Evolutionary conservation across 2,888 invertebrate genomes (phyloP).

Genomic region (Toxonevra muliebris): DNA sequence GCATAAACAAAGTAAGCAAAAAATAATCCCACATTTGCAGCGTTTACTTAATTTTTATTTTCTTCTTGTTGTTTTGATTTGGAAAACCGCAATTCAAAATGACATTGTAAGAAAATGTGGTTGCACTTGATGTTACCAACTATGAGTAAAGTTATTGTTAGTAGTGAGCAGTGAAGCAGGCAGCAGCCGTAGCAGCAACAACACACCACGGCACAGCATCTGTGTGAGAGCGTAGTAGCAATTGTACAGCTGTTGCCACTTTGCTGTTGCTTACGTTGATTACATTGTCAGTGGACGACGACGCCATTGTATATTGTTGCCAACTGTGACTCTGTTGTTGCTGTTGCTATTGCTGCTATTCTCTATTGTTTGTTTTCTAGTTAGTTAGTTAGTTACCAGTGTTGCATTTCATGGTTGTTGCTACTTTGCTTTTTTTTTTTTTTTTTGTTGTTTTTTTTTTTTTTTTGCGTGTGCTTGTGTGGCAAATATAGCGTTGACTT

Average conservation of each 20-base stretch:
- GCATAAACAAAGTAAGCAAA: neutral
- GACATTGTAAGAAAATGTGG: constrained; percentile 61
- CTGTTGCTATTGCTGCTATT: neutral
- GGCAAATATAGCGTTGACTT: constrained; percentile 17
- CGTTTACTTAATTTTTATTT: neutral
- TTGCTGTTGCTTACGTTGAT: constrained; percentile 1
- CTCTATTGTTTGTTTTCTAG: neutral
- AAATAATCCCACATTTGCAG: neutral
- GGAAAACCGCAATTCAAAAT: constrained; percentile 41
- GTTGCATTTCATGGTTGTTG: constrained; percentile 30
- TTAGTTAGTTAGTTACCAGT: constrained; percentile 1
- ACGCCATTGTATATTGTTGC: neutral
- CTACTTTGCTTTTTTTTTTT: neutral
- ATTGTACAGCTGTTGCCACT: neutral
- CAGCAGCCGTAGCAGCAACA: neutral
- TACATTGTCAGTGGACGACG: constrained; percentile 6
- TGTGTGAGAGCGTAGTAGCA: too few species aligned
- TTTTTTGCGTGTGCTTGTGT: too few species aligned
- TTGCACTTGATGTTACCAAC: constrained; percentile 57
- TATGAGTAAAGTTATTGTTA: constrained; percentile 1
- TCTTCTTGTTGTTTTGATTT: constrained; percentile 8
- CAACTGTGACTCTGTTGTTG: neutral
- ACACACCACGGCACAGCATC: too few species aligned
- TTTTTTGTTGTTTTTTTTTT: neutral
- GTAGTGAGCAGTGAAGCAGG: neutral